These are phyloP conservation scores for Himalopsyche anomala DNA, from an alignment of 2,888 invertebrate genomes.

Conservation along the genomic window DNA sequence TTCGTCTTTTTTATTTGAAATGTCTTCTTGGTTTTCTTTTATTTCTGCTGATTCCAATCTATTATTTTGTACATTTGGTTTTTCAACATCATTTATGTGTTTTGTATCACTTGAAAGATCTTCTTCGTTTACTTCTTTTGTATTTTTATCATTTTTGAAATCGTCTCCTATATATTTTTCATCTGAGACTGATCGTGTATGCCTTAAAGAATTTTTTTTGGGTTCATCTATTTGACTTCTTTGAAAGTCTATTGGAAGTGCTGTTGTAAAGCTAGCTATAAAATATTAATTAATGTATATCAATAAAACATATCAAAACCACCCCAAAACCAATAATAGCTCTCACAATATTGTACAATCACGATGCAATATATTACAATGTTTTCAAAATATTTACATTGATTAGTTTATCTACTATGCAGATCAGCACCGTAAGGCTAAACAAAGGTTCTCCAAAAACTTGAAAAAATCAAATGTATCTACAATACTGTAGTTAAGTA, in stretches of 20 bases:
- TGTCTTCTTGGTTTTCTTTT: neutral
- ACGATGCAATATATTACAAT: too few species aligned
- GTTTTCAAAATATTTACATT: too few species aligned
- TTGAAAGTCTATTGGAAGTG: neutral
- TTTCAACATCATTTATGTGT: neutral
- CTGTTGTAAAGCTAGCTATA: neutral
- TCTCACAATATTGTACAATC: too few species aligned
- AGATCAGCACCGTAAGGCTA: too few species aligned
- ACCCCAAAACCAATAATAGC: too few species aligned
- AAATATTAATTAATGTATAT: neutral
- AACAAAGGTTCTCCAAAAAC: too few species aligned
- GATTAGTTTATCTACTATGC: too few species aligned
- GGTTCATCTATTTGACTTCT: neutral
- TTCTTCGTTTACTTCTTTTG: neutral
- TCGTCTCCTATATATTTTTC: neutral
- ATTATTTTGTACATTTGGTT: neutral
- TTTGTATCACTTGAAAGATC: neutral
- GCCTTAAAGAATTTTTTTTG: neutral
- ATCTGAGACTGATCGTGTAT: neutral
- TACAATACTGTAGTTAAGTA: too few species aligned
- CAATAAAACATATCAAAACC: too few species aligned
- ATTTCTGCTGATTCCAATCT: constrained; percentile 5
- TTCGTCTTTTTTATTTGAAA: neutral
- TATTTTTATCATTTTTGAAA: constrained; percentile 4
- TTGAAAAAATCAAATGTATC: too few species aligned